Conservation (phyloP, 2,113 vertebrate species). For the Prolemur simus region DNA sequence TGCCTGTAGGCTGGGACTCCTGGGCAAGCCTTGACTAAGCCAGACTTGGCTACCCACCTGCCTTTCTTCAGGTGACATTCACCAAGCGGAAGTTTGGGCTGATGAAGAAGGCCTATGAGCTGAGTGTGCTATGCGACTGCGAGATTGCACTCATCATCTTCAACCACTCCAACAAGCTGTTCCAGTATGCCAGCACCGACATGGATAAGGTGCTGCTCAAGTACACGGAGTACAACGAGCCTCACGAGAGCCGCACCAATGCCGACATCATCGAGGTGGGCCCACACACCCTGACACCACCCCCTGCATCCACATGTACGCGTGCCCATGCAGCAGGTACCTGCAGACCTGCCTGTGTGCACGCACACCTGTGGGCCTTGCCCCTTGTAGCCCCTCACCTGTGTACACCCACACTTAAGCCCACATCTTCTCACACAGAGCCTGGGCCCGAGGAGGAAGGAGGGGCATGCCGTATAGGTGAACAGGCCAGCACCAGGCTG, state of each 20-base stretch:
- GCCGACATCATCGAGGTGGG: constrained; percentile 96
- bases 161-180: constrained; percentile 96
- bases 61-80: constrained; percentile 84
- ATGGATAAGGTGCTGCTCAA: constrained; percentile 98
- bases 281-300: accelerated
- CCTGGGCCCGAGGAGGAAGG: background rate
- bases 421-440: background rate
- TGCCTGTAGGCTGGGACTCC: background rate
- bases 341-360: background rate
- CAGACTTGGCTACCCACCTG: background rate
- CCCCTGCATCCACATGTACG: background rate
- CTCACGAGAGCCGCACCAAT: constrained; percentile 96
- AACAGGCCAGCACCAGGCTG: background rate
- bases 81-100: constrained; percentile 95
- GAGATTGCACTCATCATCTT: constrained; percentile 87
- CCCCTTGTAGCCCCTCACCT: background rate
- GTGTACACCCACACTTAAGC: background rate
- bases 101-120: constrained; percentile 99
- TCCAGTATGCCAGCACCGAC: constrained; percentile 97
- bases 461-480: background rate
- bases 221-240: constrained; percentile 97
- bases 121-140: constrained; percentile 87
- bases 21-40: background rate
- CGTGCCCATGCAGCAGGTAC: background rate
- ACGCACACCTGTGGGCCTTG: background rate